Conservation (phyloP, 2,797 vertebrate species). For the Rhinichthys osculus region DNA sequence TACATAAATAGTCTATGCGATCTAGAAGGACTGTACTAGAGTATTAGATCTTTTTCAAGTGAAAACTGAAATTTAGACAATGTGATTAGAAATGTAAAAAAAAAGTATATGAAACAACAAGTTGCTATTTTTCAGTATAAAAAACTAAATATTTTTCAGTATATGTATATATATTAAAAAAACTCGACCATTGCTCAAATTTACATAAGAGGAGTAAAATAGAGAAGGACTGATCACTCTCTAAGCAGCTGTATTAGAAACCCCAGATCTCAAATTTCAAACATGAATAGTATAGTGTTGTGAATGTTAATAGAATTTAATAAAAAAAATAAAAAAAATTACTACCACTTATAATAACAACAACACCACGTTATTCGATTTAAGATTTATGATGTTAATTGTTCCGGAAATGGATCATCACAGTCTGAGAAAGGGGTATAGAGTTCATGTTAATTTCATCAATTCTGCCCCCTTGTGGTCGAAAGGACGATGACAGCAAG, state of each 20-base stretch:
- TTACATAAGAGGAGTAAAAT: not conserved
- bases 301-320: not conserved
- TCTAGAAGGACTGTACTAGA: not conserved
- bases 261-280: not conserved
- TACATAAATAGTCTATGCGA: not conserved
- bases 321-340: not conserved
- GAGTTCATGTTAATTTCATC: not conserved
- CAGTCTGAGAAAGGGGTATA: not conserved
- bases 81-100: not conserved
- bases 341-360: not conserved
- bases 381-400: not conserved
- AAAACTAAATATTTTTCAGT: too few relatives aligned
- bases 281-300: not conserved
- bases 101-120: too few relatives aligned
- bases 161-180: too few relatives aligned
- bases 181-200: too few relatives aligned
- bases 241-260: not conserved
- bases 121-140: too few relatives aligned
- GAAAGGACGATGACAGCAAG: constrained; percentile 16
- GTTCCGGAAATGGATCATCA: not conserved
- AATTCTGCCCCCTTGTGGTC: constrained; percentile 47
- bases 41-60: not conserved
- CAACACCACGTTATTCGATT: not conserved
- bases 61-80: not conserved
- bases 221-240: not conserved